Evolutionary conservation across 2,888 invertebrate species (phyloP).

Genomic region (Pachydiplax longipennis): DNA sequence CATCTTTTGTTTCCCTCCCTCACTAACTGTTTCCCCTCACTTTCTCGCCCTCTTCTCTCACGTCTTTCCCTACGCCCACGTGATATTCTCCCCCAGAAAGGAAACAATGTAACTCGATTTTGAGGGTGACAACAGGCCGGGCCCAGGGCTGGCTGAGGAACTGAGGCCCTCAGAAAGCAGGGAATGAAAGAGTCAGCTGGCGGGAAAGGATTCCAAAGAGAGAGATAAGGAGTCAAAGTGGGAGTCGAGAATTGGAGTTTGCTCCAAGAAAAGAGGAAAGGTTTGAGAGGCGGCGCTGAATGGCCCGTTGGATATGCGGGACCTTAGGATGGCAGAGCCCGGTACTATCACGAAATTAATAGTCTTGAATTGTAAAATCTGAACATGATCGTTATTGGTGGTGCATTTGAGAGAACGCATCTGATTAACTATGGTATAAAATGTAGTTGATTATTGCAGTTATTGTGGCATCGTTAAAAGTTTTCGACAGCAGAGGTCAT

Average conservation of each 20-base stretch:
- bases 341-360: too few relatives aligned
- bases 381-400: too few relatives aligned
- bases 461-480: too few relatives aligned
- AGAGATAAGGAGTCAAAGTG: neutral
- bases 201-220: neutral
- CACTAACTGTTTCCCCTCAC: neutral
- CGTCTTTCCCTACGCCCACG: neutral
- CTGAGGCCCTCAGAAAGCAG: too few relatives aligned
- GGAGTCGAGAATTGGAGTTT: neutral
- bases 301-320: neutral
- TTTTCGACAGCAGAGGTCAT: too few relatives aligned
- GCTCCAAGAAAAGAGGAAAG: too few relatives aligned
- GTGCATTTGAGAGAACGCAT: too few relatives aligned
- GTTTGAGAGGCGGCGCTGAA: neutral
- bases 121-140: constrained; percentile 14
- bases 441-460: too few relatives aligned
- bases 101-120: constrained; percentile 39
- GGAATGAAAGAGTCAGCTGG: constrained; percentile 17
- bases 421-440: too few relatives aligned
- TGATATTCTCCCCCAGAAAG: neutral
- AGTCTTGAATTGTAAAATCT: too few relatives aligned
- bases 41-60: neutral
- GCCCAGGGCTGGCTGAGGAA: neutral
- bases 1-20: neutral
- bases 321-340: neutral